phyloP scores from a whole-genome alignment of 2,113 vertebrate species.

The Tupaia chinensis region DNA sequence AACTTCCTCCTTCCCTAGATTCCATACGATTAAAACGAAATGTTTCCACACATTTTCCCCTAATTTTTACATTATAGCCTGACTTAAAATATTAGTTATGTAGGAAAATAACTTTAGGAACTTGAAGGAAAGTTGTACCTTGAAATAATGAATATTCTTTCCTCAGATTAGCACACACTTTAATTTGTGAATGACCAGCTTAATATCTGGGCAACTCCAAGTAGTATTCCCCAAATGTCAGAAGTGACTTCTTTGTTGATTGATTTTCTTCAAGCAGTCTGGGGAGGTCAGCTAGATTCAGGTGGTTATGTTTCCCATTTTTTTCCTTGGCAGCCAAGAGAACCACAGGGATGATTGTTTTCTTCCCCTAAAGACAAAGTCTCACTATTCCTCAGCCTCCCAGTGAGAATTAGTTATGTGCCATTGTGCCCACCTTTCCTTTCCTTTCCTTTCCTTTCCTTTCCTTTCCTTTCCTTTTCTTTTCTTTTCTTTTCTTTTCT shows the following conservation, averaged over 20 bases:
- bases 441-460: too few relatives aligned
- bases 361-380: too few relatives aligned
- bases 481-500: too few relatives aligned
- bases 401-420: too few relatives aligned
- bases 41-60: constrained; percentile 29
- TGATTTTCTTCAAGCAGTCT: constrained; percentile 30
- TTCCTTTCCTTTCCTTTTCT: too few relatives aligned
- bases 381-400: too few relatives aligned
- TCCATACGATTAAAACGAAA: constrained; percentile 45
- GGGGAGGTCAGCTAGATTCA: constrained; percentile 3
- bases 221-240: background rate
- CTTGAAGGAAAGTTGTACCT: background rate
- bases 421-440: too few relatives aligned
- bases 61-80: background rate
- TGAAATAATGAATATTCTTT: constrained; percentile 4
- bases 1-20: background rate
- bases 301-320: background rate
- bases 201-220: background rate
- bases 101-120: background rate
- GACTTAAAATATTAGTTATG: constrained; percentile 20
- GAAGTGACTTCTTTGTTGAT: background rate
- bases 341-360: background rate
- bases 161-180: background rate
- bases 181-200: constrained; percentile 30
- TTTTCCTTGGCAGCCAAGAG: constrained; percentile 28